phyloP scores from a whole-genome alignment of 23 tunicate species.

The Oikopleura dioica region DNA sequence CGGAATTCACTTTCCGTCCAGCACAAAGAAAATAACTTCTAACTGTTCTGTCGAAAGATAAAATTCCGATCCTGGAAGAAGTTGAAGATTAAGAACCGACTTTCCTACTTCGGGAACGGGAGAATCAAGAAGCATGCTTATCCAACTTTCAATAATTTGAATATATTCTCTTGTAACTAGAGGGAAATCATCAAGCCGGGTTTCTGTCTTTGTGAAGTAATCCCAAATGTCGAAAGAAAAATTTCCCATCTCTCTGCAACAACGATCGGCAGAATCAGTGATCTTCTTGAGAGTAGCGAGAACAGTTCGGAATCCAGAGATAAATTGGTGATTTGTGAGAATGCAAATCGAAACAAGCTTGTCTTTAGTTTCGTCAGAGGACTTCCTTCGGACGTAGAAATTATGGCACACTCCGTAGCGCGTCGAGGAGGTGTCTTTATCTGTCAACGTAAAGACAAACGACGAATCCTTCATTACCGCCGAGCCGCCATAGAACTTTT shows the following conservation, averaged over 20 bases:
- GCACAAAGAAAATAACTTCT: too few relatives aligned
- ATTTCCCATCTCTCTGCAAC: background rate
- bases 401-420: constrained; percentile 94
- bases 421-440: constrained; percentile 61
- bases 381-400: constrained; percentile 32
- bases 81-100: constrained; percentile 15
- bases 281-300: background rate
- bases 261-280: background rate
- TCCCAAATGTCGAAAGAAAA: background rate
- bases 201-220: background rate
- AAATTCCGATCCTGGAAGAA: too few relatives aligned
- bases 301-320: constrained; percentile 9
- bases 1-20: too few relatives aligned
- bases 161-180: background rate
- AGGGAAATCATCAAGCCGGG: background rate
- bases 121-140: constrained; percentile 42
- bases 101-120: constrained; percentile 75
- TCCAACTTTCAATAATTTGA: constrained; percentile 64
- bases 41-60: too few relatives aligned
- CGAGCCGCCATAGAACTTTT: background rate
- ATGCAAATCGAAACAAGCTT: background rate
- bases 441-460: constrained; percentile 91
- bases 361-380: background rate
- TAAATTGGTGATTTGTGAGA: constrained; percentile 5
- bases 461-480: constrained; percentile 16